Base-by-base conservation (phyloP, 2,113 vertebrate species). In the Naja naja region DNA sequence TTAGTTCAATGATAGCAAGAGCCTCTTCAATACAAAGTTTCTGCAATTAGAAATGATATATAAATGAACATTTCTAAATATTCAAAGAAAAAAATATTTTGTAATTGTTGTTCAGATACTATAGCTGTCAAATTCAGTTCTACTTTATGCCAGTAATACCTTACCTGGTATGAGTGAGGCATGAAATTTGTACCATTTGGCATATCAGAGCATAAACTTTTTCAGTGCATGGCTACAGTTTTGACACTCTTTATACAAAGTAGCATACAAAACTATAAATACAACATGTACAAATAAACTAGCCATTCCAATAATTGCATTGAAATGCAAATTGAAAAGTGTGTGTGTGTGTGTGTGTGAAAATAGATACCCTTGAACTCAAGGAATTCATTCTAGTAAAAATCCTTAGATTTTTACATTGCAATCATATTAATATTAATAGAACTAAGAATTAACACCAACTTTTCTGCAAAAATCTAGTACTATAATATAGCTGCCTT, bases 371-470 rank as follows among this genome's bases (percentile, higher is more conserved):
- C 47, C 60, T 12, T 92, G 43, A 53, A 69, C 16, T 34, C 56
- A 53, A 54, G 49, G 14, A 88, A 74, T 27, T 74, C 43, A 55
- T 64, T 88, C 25, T 89, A 39, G 55, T 34, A 45, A 88, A 88
- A 27, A 88, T 88, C 16, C 12, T 53, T 27, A 88, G 6, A 49
- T 22, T 22, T 2, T 14, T 54, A 30, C 25, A 39, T 45, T 34
- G 23, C 43, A 45, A 91, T 86, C 90, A 16, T 58, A 47, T 56
- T 25, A 93, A 16, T 58, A 47, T 56, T 25, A 93, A 85, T 25
- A 3, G 55, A 49, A 96, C 94, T 94, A 92, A 27, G 0, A 2
- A 47, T 74, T 89, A 90, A 92, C 92, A 94, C 94, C 49, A 87
- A 12, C 22, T 53, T 34, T 25, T 54, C 14, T 18, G 54, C 34